Base-by-base conservation (phyloP, 2,113 vertebrate species). In the Trogon melanurus region DNA sequence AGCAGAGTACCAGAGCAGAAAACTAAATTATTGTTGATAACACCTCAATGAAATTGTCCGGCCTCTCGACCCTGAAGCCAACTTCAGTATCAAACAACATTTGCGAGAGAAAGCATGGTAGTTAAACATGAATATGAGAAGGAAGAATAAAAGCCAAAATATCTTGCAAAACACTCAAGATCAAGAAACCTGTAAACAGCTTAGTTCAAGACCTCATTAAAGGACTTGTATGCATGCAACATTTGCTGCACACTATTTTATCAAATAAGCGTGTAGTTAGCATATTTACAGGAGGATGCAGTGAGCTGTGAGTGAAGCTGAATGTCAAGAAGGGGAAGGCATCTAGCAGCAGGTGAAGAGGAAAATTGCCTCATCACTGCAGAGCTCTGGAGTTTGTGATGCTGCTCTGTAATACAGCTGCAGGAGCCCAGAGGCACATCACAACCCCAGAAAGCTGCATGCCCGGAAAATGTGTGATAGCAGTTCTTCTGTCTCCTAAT, bases 81-180 rank as follows among this genome's bases (percentile, higher is more conserved):
- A 3, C 3, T 6, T 75, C 45, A 23, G 6, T 20, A 29, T 0
- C 27, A 26, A 75, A 65, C 48, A 51, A 38, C 13, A 44, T 45
- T 54, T 79, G 32, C 0, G 0, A 70, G 19, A 51, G 5, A 81
- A 4, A 61, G 9, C 23, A 9, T 5, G 11, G 36, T 18, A 48
- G 27, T 13, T 82, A 66, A 92, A 85, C 10, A 13, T 8, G 6
- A 64, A 27, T 16, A 17, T 27, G 36, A 57, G 54, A 83, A 85
- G 9, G 21, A 67, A 27, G 30, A 27, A 19, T 32, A 69, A 84
- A 90, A 66, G 51, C 58, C 44, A 7, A 76, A 50, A 25, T 58
- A 36, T 36, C 44, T 32, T 45, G 34, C 61, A 81, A 74, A 78
- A 47, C 32, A 20, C 26, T 54, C 44, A 62, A 71, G 48, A 81